A percentile compares a stretch with the other conserved stretches of the same genome.
phyloP scores from a whole-genome alignment of 2,888 invertebrate genomes.

The Ecdyonurus torrentis region DNA sequence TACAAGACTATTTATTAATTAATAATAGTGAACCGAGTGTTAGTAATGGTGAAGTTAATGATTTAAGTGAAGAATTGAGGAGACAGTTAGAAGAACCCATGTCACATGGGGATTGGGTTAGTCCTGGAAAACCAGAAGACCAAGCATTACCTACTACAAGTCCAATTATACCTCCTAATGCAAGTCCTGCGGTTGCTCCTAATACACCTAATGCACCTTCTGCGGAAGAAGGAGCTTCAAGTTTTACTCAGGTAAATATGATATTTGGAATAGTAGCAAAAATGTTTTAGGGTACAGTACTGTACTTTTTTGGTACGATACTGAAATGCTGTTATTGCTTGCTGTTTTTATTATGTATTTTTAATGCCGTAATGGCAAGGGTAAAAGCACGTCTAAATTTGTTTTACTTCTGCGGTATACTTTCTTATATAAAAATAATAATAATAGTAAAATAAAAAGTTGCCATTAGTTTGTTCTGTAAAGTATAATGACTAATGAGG shows the following conservation, averaged over 20 bases:
- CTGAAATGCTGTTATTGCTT: too few species aligned
- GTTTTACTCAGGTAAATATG: neutral
- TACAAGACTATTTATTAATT: neutral
- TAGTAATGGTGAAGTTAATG: constrained; percentile 1
- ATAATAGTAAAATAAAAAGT: too few species aligned
- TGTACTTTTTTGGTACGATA: too few species aligned
- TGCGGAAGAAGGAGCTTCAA: neutral
- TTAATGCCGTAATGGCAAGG: too few species aligned
- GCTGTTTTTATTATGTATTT: too few species aligned
- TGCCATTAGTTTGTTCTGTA: too few species aligned
- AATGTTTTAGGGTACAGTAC: too few species aligned
- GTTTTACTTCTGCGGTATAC: too few species aligned
- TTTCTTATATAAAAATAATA: too few species aligned
- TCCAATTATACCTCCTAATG: neutral
- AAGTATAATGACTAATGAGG: too few species aligned
- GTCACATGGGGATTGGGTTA: neutral
- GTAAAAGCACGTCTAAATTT: too few species aligned
- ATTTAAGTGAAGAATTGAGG: neutral
- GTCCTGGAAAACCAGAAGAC: constrained; percentile 1
- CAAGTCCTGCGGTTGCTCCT: neutral
- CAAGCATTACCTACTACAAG: neutral
- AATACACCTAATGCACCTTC: neutral
- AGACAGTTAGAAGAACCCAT: neutral
- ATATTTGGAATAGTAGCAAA: too few species aligned
- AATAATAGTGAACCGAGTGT: neutral